Percentiles rank a stretch among this genome's conserved stretches.
Evolutionary conservation across 2,888 invertebrate species (phyloP).

Genomic region (Agonopterix alstromeriana): DNA sequence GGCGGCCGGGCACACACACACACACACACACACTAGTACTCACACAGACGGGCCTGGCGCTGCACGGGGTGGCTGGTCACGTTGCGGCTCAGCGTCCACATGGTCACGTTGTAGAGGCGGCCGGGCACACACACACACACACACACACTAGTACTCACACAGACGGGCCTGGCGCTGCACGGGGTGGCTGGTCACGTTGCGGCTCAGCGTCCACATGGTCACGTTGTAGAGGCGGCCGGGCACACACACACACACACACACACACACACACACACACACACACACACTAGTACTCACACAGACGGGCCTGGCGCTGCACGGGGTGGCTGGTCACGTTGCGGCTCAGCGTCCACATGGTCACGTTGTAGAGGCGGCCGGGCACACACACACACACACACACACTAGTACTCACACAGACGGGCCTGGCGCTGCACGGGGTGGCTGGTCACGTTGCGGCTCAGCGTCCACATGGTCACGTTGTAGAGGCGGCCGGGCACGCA

Average conservation of each 20-base stretch:
- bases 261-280: too few species aligned
- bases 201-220: slow-evolving; percentile 94
- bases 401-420: slow-evolving; percentile 80
- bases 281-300: slow-evolving; percentile 75
- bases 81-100: slow-evolving; percentile 92
- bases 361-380: too few species aligned
- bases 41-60: slow-evolving; percentile 90
- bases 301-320: slow-evolving; percentile 89
- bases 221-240: slow-evolving; percentile 94
- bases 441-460: slow-evolving; percentile 88
- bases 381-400: too few species aligned
- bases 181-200: slow-evolving; percentile 89
- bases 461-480: slow-evolving; percentile 96
- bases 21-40: slow-evolving; percentile 31
- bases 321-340: slow-evolving; percentile 90
- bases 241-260: slow-evolving; percentile 34
- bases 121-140: slow-evolving; percentile 74
- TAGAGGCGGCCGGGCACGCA: slow-evolving; percentile 88
- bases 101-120: slow-evolving; percentile 92
- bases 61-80: slow-evolving; percentile 91
- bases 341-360: slow-evolving; percentile 95
- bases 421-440: slow-evolving; percentile 93
- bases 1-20: too few species aligned
- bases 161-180: slow-evolving; percentile 91
- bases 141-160: slow-evolving; percentile 67